Evolutionary conservation across 2,113 vertebrate species (phyloP), one percentile per base, ranked within the genome.

Genomic region (Edolisoma coerulescens): DNA sequence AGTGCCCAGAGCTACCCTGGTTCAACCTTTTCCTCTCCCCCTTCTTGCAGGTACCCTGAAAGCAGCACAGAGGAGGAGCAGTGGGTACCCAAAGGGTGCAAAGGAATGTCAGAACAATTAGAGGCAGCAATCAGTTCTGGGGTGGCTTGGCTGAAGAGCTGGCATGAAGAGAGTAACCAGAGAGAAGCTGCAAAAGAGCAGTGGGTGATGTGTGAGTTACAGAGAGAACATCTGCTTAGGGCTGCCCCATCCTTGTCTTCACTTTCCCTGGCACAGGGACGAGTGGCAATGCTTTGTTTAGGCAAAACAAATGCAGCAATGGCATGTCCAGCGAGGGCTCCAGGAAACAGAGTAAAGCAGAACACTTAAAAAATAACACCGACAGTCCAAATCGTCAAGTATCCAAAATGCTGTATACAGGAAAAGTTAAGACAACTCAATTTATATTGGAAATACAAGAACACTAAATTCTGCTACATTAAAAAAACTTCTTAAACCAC

Each of bases 381-480:
- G 52, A 96, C 86, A 93, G 81, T 70, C 86, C 82, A 57, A 92
- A 87, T 67, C 21, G 9, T 97, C 96, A 92, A 95, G 82, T 97
- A 97, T 90, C 96, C 96, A 95, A 93, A 97, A 90, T 95, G 75
- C 75, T 64, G 63, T 86, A 88, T 96, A 89, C 91, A 94, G 83
- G 95, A 97, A 96, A 96, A 96, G 79, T 89, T 94, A 97, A 97
- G 97, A 98, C 96, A 93, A 95, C 67, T 93, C 94, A 78, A 94
- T 87, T 90, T 14, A 54, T 94, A 93, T 33, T 30, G 91, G 77
- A 90, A 95, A 93, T 88, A 90, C 94, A 95, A 82, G 91, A 93
- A 88, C 80, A 73, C 95, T 89, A 82, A 73, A 75, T 89, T 94
- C 82, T 92, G 92, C 96, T 97, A 96, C 75, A 24, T 91, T 57